Conservation (phyloP, 2,113 vertebrate genomes). For the Syngnathus floridae region DNA sequence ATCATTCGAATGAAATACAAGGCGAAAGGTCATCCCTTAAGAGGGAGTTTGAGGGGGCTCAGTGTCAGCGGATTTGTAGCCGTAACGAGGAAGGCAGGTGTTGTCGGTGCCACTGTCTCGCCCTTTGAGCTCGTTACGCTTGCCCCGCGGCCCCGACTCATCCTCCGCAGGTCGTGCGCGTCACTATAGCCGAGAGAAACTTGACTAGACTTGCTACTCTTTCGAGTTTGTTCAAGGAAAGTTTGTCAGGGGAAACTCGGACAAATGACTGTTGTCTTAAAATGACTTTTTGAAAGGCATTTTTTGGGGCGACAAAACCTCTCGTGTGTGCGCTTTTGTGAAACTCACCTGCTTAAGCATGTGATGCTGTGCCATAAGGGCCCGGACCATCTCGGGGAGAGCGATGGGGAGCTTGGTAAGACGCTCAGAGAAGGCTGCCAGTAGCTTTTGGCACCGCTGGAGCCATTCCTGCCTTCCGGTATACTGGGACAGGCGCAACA, state of each 20-base stretch:
- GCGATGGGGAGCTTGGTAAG: slow-evolving; percentile 78
- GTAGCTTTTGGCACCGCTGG: slow-evolving; percentile 72
- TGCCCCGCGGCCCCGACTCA: background rate
- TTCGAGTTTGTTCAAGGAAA: background rate
- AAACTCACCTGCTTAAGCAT: slow-evolving; percentile 80
- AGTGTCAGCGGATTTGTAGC: slow-evolving; percentile 27
- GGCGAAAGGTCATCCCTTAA: slow-evolving; percentile 12
- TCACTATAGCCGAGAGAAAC: slow-evolving; percentile 11
- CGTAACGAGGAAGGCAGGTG: slow-evolving; percentile 61
- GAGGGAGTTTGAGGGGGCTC: slow-evolving; percentile 13
- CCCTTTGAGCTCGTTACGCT: slow-evolving; percentile 43
- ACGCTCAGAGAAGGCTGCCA: slow-evolving; percentile 82
- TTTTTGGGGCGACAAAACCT: no score
- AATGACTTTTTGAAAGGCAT: no score
- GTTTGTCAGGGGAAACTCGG: background rate
- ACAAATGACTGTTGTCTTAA: no score
- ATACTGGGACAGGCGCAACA: slow-evolving; percentile 81
- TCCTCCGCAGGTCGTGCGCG: slow-evolving; percentile 24
- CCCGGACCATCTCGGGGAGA: slow-evolving; percentile 83
- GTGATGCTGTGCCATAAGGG: slow-evolving; percentile 75
- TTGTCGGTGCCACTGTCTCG: slow-evolving; percentile 13
- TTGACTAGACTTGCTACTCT: slow-evolving; percentile 8
- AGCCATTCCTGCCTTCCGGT: slow-evolving; percentile 77
- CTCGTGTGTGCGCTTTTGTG: background rate
- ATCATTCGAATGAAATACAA: slow-evolving; percentile 23